Base-by-base conservation (phyloP, 2,888 invertebrate species). In the Stratiomys singularior region DNA sequence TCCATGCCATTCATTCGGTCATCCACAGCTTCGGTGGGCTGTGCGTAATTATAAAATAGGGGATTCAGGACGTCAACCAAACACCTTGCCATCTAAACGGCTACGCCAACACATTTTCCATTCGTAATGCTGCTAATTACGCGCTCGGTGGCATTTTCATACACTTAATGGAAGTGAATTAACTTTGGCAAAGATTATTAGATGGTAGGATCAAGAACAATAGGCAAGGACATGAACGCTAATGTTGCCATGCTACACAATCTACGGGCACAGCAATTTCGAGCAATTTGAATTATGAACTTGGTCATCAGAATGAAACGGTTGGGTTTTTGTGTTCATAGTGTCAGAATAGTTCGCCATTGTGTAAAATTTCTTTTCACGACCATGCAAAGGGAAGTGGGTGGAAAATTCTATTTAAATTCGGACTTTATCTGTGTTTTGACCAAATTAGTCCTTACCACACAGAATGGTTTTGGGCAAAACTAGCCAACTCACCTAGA, bases 41-140 rank as follows among this genome's bases (percentile, higher is more conserved):
- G 37, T 37, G 37, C 9, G 37, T 37, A 37, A 37, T 37, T 37
- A 37, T 9, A 9, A 11, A 25, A 5, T 23, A 23, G 60, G 60
- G 21, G 23, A 60, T 5, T 9, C 5, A 9, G 37, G 9, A 37
- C 3, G 37, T 37, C 37, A 37, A 37, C 5, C 60, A 7, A 25
- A 13, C 60, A 13, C 25, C 52, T 52, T 52, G 25, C 13, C 60
- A 13, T 15, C 52, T 52, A 18, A 52, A n/a, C 18, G 18, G 52
- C 52, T 52, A 52, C 52, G 15, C 52, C 52, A 52, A 52, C 47
- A 47, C 46, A 69, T 47, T 47, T 69, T 69, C 30, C 69, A 47
- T 47, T 46, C 27, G 69, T 30, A 69, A 44, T 44, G 47, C 69
- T 25, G 69, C 69, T 69, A 69, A 69, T 69, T 69, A 47, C 47